These are phyloP conservation scores for Ondatra zibethicus DNA, from an alignment of 2,113 vertebrate genomes.

Conservation along the genomic window DNA sequence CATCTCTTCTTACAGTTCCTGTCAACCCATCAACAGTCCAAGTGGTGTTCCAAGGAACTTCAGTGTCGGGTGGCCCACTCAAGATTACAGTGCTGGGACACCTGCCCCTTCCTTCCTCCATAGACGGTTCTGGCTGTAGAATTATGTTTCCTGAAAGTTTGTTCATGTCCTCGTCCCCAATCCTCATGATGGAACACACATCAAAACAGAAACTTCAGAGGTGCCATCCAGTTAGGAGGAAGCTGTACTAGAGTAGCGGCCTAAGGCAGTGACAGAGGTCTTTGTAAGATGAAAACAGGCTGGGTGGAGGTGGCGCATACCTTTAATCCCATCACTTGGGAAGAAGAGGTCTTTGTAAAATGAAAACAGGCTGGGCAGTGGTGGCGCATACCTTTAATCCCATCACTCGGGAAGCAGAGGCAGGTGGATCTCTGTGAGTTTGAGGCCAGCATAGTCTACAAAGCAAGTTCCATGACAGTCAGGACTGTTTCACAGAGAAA, in stretches of 20 bases:
- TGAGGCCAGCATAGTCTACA: too few relatives aligned
- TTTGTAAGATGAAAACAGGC: fast-evolving
- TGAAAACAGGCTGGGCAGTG: too few relatives aligned
- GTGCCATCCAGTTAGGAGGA: background rate
- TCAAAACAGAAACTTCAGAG: background rate
- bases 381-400: too few relatives aligned
- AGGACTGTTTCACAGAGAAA: too few relatives aligned
- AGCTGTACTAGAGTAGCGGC: fast-evolving
- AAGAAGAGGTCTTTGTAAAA: background rate
- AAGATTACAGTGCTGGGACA: background rate
- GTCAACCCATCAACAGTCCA: fast-evolving
- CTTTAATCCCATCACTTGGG: too few relatives aligned
- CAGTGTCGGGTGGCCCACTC: fast-evolving
- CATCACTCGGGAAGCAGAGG: too few relatives aligned
- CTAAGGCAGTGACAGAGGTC: fast-evolving
- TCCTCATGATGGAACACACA: background rate
- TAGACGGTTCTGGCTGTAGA: fast-evolving
- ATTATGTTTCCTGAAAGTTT: background rate
- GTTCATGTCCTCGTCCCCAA: background rate
- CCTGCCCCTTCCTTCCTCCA: fast-evolving
- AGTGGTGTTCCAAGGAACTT: fast-evolving
- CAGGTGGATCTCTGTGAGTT: too few relatives aligned
- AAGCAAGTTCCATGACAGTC: too few relatives aligned
- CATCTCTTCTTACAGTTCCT: fast-evolving
- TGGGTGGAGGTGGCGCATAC: too few relatives aligned